Conservation (phyloP, 2,113 vertebrate species). For the Hucho hucho region DNA sequence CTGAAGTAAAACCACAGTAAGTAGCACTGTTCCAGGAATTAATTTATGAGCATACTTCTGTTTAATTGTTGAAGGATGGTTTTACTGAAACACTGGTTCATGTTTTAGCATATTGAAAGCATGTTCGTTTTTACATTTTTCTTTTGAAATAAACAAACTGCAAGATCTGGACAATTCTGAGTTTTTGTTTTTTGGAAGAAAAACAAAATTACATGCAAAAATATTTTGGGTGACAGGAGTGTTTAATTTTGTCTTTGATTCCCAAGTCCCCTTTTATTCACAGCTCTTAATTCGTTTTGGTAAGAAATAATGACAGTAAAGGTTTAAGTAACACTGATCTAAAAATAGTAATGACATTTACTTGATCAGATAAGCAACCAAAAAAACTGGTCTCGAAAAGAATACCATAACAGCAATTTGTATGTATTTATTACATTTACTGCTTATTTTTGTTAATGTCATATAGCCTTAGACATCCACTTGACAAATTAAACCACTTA, state of each 20-base stretch:
- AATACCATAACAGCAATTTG: constrained; percentile 10
- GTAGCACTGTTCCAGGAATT: not conserved
- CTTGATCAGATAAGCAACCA: too few relatives aligned
- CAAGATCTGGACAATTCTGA: constrained; percentile 9
- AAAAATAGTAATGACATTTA: constrained; percentile 1
- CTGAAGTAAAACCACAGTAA: not conserved
- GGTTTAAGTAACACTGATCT: constrained; percentile 12
- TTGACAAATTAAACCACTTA: not conserved
- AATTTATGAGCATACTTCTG: not conserved
- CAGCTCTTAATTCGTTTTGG: constrained; percentile 12
- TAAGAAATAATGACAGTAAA: constrained; percentile 18
- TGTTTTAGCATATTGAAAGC: constrained; percentile 28
- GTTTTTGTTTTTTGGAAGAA: constrained; percentile 10
- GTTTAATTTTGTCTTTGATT: constrained; percentile 52
- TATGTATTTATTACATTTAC: constrained; percentile 6
- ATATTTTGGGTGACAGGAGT: constrained; percentile 31
- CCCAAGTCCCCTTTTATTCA: constrained; percentile 29
- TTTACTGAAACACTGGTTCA: constrained; percentile 13
- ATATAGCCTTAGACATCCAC: not conserved
- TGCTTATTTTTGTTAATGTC: not conserved
- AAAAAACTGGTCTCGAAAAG: not conserved
- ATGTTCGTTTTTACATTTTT: constrained; percentile 36
- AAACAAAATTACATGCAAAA: constrained; percentile 16
- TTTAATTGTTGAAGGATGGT: not conserved
- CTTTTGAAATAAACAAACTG: constrained; percentile 26